These are phyloP conservation scores for Drosophila quadrilineata DNA, from an alignment of 1,140 invertebrate species.

Conservation along the genomic window DNA sequence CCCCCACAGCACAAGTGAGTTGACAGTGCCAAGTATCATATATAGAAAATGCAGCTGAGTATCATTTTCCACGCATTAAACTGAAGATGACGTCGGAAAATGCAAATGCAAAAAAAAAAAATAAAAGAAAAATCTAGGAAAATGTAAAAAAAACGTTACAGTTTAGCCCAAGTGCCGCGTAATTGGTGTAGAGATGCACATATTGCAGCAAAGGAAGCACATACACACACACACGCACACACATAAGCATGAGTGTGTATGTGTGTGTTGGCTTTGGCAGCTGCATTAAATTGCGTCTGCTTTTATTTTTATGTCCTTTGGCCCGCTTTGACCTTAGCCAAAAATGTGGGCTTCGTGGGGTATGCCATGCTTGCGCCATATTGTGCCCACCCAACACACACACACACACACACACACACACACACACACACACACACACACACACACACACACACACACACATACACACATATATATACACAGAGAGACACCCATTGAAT, in stretches of 20 bases:
- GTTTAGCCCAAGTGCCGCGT: conserved; percentile 21
- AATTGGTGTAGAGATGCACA: conserved; percentile 20
- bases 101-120: background rate
- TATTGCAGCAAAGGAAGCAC: conserved; percentile 11
- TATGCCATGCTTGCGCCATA: conserved; percentile 46
- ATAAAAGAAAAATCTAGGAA: background rate
- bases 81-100: conserved; percentile 2
- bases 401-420: conserved; percentile 39
- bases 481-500: conserved; percentile 47
- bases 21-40: background rate
- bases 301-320: conserved; percentile 4
- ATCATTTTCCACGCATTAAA: conserved; percentile 43
- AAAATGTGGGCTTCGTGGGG: conserved; percentile 38
- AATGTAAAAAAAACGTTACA: background rate
- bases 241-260: background rate
- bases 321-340: conserved; percentile 42
- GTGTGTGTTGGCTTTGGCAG: conserved; percentile 16
- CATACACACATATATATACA: conserved; percentile 8
- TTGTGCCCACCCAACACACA: conserved; percentile 40
- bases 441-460: conserved; percentile 42
- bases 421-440: conserved; percentile 7
- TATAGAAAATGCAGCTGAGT: background rate
- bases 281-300: conserved; percentile 29
- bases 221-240: background rate
- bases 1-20: background rate